phyloP scores from a whole-genome alignment of 2,888 invertebrate species.

The Drosophila ezoana region DNA sequence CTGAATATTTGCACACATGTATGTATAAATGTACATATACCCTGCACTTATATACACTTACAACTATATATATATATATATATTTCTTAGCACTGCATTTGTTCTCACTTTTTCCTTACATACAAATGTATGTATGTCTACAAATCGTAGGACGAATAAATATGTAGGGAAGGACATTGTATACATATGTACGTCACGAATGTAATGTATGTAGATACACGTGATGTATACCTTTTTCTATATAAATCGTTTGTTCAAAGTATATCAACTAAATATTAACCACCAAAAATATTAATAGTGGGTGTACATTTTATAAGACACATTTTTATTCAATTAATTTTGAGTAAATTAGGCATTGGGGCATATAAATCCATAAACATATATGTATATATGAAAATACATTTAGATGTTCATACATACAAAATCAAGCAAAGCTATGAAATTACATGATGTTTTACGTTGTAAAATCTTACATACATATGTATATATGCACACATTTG shows the following conservation, averaged over 20 bases:
- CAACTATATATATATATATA: no score
- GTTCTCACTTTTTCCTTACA: background rate
- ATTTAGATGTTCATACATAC: background rate
- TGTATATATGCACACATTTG: no score
- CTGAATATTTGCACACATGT: no score
- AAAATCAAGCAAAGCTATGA: conserved; percentile 2
- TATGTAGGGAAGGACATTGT: background rate
- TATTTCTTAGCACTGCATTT: no score
- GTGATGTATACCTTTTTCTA: background rate
- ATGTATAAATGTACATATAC: no score
- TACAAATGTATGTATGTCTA: background rate
- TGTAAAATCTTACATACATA: no score
- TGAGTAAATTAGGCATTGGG: no score
- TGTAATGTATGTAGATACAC: background rate
- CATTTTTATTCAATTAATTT: background rate
- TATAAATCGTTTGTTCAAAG: background rate
- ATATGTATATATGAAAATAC: background rate
- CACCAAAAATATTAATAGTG: no score
- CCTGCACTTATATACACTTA: no score
- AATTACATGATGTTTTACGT: no score
- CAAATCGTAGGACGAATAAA: background rate
- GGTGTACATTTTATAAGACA: background rate
- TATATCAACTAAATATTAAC: no score
- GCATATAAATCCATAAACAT: no score
- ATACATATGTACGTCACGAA: background rate